Evolutionary conservation across 2,888 invertebrate genomes (phyloP), one percentile per base, ranked within the genome.

Genomic region (Zaprionus bogoriensis): DNA sequence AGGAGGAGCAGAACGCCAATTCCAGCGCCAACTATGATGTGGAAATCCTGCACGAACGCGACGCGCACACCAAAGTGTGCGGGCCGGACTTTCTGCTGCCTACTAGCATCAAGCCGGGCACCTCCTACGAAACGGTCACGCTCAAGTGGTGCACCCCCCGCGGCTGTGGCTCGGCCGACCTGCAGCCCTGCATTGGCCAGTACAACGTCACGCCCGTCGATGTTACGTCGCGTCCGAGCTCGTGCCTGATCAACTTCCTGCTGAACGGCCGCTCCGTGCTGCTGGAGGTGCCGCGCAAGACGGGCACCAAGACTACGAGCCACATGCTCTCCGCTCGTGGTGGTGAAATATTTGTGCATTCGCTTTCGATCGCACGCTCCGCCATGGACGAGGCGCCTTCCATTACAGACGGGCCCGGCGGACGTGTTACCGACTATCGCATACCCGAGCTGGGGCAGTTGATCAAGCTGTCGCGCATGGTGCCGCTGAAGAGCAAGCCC

Each of bases 11-110:
- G 92, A 99, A 99, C 90, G 98, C 98, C 0, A 97, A 97, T 89
- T 97, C 98, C 0, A 99, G 99, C 57, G 98, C 99, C 0, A 99
- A 99, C 91, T 99, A 99, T 88, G 99, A 99, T 89, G 99, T 99
- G 0, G 99, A 99, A 91, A 95, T 99, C 65, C 95, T 98, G 76
- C 99, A 99, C 89, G 94, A 96, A 0, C 94, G 94, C 6, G 94
- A 95, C 12, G 97, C 98, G 0, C 98, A 98, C 87, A 93, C 95
- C 0, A 95, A 97, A 0, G 93, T 97, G 38, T 92, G 97, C 30
- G 96, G 96, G 28, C 92, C 93, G 1, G 93, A 93, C 12, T 92
- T 93, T 2, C 82, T 88, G 1, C 61, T 91, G 2, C 90, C 91
- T 0, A 91, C 93, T 45, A 94, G 94, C 17, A 93, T 94, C 1